Base-by-base conservation (phyloP, 2,888 invertebrate species). In the Cheilosia grossa region DNA sequence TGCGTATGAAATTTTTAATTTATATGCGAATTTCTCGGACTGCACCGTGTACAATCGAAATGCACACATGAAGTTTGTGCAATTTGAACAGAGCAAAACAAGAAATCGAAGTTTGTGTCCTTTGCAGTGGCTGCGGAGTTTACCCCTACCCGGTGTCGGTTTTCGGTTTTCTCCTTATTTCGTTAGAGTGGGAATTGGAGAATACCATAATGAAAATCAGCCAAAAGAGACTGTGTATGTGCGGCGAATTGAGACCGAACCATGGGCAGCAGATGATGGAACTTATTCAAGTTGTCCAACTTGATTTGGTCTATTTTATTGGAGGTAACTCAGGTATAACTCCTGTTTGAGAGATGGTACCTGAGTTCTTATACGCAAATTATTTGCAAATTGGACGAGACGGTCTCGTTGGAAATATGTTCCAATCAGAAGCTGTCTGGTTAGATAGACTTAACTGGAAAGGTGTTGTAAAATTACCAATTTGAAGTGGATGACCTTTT, bases 1-100 rank as follows among this genome's bases (percentile, higher is more conserved):
- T 85, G 86, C 87, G 85, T 87, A 87, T 81, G 81, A 87, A 87
- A 83, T 87, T 87, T 88, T 88, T 87, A 88, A 88, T 88, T 88
- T 88, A 88, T 88, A 87, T 88, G 87, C 87, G 87, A 88, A 88
- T 69, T 87, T 86, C 79, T 87, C 72, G 70, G 69, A 53, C 70
- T 54, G 64, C 54, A 37, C 37, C 37, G 69, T 70, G 73, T 75
- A 69, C 70, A 87, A 67, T 74, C 70, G 66, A 75, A 79, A 75
- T 79, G 72, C 58, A 72, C 63, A 72, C 85, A 81, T 67, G 82
- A 70, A 86, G 82, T 72, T 79, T 82, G 47, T 64, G 58, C 54
- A 80, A 80, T 61, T 63, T 44, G 7, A 19, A 58, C 64, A 63
- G 51, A 5, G 27, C 27, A 63, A 47, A 24, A n/a, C 37, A 64